These are phyloP conservation scores for Buceros bicornis DNA, from an alignment of 2,797 vertebrate genomes.

Conservation along the genomic window DNA sequence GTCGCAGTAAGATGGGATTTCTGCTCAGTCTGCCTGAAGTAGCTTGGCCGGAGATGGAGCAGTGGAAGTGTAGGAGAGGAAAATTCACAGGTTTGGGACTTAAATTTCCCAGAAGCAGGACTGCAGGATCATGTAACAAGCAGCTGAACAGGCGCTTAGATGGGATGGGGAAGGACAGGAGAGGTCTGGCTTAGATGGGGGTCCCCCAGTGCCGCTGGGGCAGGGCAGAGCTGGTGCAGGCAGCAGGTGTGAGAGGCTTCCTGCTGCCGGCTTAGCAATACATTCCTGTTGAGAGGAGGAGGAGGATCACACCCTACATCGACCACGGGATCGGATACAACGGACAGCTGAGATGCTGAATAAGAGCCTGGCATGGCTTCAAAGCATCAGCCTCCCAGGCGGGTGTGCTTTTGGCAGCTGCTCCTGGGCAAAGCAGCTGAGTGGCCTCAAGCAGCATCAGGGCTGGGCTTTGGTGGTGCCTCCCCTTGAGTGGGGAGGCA, in stretches of 20 bases:
- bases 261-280: neutral
- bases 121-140: neutral
- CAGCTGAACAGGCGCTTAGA: neutral
- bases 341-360: slow-evolving; percentile 12
- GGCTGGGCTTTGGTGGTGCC: neutral
- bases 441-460: neutral
- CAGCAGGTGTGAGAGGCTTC: slow-evolving; percentile 13
- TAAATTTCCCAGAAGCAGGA: neutral
- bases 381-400: neutral
- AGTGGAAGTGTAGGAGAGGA: neutral
- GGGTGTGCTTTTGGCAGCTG: slow-evolving; percentile 23
- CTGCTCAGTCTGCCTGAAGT: neutral
- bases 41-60: neutral
- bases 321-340: neutral
- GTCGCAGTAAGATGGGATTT: fast-evolving
- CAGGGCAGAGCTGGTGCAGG: neutral
- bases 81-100: neutral
- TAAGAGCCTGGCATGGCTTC: neutral
- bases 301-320: neutral
- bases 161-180: neutral
- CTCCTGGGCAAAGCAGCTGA: neutral
- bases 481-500: neutral
- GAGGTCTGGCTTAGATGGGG: neutral
- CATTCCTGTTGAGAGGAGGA: neutral
- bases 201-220: neutral